Conservation (phyloP, 2,888 invertebrate species). For the Hylaea fasciaria region DNA sequence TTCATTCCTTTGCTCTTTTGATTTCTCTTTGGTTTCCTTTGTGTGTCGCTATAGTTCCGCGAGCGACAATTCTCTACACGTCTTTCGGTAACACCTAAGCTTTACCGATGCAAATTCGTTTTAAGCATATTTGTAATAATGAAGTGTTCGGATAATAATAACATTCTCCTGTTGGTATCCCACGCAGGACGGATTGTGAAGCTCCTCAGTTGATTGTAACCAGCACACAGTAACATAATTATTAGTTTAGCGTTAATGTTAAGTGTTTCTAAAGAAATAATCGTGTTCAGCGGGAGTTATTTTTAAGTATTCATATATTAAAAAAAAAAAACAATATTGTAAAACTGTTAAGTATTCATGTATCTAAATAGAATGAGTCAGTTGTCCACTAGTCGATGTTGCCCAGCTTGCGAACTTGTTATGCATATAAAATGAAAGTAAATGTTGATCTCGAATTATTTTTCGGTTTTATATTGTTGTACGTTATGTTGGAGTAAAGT, state of each 20-base stretch:
- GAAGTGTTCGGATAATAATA: slow-evolving; percentile 80
- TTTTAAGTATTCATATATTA: slow-evolving; percentile 77
- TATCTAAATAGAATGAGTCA: slow-evolving; percentile 80
- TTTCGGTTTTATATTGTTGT: slow-evolving; percentile 72
- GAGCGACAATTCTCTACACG: slow-evolving; percentile 70
- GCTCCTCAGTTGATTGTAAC: slow-evolving; percentile 62
- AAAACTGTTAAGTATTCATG: slow-evolving; percentile 82
- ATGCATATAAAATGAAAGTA: slow-evolving; percentile 62
- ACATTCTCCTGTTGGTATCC: slow-evolving; percentile 61
- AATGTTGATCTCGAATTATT: slow-evolving; percentile 70
- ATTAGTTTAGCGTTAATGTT: slow-evolving; percentile 78
- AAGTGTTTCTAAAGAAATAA: slow-evolving; percentile 76
- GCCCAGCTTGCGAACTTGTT: slow-evolving; percentile 79
- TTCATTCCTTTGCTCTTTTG: slow-evolving; percentile 77
- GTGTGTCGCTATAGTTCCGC: slow-evolving; percentile 68
- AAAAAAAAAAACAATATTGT: slow-evolving; percentile 67
- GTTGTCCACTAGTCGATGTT: slow-evolving; percentile 82
- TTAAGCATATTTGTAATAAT: slow-evolving; percentile 75
- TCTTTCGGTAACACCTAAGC: slow-evolving; percentile 65
- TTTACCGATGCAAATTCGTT: slow-evolving; percentile 70
- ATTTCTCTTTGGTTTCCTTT: slow-evolving; percentile 64
- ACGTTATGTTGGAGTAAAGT: slow-evolving; percentile 69
- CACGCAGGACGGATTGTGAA: slow-evolving; percentile 57
- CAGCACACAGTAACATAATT: slow-evolving; percentile 80
- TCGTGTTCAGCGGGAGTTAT: slow-evolving; percentile 83